Evolutionary conservation across 2,888 invertebrate species (phyloP).

Genomic region (Iselma pallidipennis): DNA sequence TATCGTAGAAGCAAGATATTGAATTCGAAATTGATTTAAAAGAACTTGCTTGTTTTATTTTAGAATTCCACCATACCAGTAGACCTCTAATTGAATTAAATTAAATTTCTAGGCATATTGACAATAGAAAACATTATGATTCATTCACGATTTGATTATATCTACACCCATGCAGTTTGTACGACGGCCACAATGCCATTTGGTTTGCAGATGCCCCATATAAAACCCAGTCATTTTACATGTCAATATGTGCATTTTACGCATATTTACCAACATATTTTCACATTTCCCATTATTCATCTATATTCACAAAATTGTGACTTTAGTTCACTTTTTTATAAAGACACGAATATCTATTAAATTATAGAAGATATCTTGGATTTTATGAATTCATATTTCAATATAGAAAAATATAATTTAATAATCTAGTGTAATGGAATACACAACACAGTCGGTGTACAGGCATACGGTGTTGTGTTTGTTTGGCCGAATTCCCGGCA

Average conservation of each 20-base stretch:
- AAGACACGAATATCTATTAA: neutral
- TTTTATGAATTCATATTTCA: conserved; percentile 16
- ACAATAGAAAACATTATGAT: no score
- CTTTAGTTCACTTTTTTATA: neutral
- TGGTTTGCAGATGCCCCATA: conserved; percentile 38
- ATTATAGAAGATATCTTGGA: no score
- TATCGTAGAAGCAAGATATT: no score
- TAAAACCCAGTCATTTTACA: conserved; percentile 34
- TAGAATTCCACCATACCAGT: no score
- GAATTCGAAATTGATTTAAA: no score
- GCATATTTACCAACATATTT: conserved; percentile 14
- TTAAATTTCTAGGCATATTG: no score
- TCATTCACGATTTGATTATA: neutral
- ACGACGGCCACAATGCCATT: conserved; percentile 32
- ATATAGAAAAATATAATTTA: conserved; percentile 3
- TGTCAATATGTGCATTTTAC: conserved; percentile 30
- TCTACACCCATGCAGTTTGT: conserved; percentile 12
- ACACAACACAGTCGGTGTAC: neutral
- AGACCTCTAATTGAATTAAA: no score
- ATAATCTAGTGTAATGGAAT: neutral
- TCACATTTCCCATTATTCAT: conserved; percentile 7
- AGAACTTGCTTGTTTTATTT: no score
- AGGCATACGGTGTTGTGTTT: neutral
- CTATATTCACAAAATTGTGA: neutral
- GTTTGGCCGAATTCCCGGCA: conserved; percentile 2